Conservation (phyloP, 2,888 invertebrate genomes). For the Drosophila buzzatii region DNA sequence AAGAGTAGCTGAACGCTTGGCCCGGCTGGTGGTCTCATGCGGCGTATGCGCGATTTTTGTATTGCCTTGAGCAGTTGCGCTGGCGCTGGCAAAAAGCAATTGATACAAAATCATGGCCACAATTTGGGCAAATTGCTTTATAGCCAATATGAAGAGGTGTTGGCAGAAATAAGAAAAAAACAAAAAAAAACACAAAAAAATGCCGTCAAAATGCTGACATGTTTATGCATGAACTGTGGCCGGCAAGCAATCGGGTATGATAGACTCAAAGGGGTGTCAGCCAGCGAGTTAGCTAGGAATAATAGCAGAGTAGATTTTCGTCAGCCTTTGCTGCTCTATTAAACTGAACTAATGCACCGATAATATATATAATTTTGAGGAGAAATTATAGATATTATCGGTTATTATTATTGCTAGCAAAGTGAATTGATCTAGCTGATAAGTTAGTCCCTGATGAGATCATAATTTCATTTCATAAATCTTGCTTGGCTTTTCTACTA, state of each 20-base stretch:
- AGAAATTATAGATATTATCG: no score
- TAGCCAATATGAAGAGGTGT: conserved; percentile 29
- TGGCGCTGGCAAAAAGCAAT: conserved; percentile 54
- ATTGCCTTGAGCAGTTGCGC: conserved; percentile 30
- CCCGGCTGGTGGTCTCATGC: conserved; percentile 17
- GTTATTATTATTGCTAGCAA: no score
- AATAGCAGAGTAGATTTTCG: background rate
- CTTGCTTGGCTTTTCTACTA: no score
- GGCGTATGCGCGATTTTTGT: conserved; percentile 65
- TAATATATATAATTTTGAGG: no score
- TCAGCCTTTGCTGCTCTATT: no score
- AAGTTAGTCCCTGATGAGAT: no score
- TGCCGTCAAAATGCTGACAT: conserved; percentile 57
- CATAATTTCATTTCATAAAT: no score
- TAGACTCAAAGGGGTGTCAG: background rate
- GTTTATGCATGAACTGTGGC: conserved; percentile 51
- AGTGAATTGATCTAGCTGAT: no score
- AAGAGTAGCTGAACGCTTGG: background rate
- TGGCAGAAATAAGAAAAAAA: background rate
- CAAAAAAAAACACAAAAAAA: conserved; percentile 9
- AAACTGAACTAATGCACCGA: no score
- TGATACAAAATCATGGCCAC: conserved; percentile 77
- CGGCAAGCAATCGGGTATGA: background rate
- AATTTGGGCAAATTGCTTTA: conserved; percentile 72
- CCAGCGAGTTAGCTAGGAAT: no score